These are phyloP conservation scores for Drosophila carrolli DNA, from an alignment of 1,140 invertebrate genomes.

Conservation along the genomic window DNA sequence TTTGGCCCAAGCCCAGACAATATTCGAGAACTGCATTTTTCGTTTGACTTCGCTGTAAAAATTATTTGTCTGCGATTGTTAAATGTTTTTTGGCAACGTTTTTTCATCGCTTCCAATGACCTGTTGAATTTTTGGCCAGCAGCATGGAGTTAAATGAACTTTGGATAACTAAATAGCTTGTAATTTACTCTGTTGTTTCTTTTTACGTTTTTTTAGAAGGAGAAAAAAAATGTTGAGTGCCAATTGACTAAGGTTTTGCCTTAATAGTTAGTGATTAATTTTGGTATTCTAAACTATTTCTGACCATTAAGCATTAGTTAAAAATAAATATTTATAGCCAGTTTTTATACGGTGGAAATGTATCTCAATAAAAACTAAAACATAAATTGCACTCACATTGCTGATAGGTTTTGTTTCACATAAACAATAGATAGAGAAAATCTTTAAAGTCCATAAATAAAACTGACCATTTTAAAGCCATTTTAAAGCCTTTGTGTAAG, in stretches of 20 bases:
- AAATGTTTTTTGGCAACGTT: conserved; percentile 28
- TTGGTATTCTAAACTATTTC: no score
- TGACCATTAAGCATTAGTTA: no score
- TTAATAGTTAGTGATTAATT: no score
- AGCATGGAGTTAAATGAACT: conserved; percentile 36
- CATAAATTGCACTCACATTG: neutral
- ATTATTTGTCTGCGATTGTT: conserved; percentile 35
- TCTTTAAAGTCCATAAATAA: conserved; percentile 5
- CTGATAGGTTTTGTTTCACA: neutral
- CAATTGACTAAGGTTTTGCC: neutral
- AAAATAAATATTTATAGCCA: no score
- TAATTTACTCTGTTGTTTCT: conserved; percentile 28
- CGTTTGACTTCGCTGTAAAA: conserved; percentile 32
- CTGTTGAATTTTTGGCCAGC: conserved; percentile 37
- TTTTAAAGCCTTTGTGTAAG: neutral
- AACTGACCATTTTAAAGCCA: neutral
- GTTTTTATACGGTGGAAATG: no score
- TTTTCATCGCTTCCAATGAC: conserved; percentile 7
- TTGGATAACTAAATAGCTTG: conserved; percentile 35
- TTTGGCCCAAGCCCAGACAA: conserved; percentile 34
- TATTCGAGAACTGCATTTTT: conserved; percentile 25
- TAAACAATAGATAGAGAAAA: neutral
- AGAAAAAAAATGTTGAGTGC: no score
- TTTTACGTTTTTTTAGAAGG: neutral
- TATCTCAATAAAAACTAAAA: no score